phyloP scores from a whole-genome alignment of 2,888 invertebrate genomes.

The Anaspis maculata region DNA sequence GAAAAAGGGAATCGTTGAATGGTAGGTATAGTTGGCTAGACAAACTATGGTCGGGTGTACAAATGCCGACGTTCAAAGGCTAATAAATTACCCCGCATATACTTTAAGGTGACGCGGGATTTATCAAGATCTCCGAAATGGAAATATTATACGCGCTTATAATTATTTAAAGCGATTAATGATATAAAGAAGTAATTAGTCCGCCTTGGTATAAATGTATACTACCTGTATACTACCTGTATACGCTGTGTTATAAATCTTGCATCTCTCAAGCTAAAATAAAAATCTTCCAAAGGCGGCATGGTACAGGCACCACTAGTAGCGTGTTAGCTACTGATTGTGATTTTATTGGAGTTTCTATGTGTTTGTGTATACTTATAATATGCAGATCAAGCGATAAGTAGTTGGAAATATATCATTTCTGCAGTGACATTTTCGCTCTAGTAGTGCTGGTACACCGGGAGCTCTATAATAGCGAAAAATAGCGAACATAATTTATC shows the following conservation, averaged over 20 bases:
- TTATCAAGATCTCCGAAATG: slow-evolving; percentile 10
- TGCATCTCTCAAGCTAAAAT: slow-evolving; percentile 6
- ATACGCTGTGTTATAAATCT: slow-evolving; percentile 13
- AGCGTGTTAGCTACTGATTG: slow-evolving; percentile 10
- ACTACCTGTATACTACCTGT: no score
- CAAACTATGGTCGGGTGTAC: no score
- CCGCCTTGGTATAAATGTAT: slow-evolving; percentile 9
- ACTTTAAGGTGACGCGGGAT: neutral
- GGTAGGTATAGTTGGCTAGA: no score
- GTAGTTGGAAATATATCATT: slow-evolving; percentile 13
- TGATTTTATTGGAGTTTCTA: slow-evolving; percentile 10
- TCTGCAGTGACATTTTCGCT: slow-evolving; percentile 9
- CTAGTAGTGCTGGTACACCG: slow-evolving; percentile 10
- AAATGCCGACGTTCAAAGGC: no score
- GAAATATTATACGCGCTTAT: slow-evolving; percentile 9
- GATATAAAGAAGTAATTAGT: slow-evolving; percentile 15
- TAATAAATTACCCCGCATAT: no score
- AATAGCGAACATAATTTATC: no score
- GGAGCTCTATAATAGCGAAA: no score
- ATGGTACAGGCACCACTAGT: slow-evolving; percentile 4
- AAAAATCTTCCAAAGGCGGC: no score
- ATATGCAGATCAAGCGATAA: slow-evolving; percentile 15
- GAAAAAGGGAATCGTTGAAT: no score
- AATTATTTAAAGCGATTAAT: slow-evolving; percentile 13
- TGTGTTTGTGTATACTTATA: slow-evolving; percentile 12